Evolutionary conservation across 2,797 vertebrate species (phyloP).

Genomic region (Neostethus bicornis): DNA sequence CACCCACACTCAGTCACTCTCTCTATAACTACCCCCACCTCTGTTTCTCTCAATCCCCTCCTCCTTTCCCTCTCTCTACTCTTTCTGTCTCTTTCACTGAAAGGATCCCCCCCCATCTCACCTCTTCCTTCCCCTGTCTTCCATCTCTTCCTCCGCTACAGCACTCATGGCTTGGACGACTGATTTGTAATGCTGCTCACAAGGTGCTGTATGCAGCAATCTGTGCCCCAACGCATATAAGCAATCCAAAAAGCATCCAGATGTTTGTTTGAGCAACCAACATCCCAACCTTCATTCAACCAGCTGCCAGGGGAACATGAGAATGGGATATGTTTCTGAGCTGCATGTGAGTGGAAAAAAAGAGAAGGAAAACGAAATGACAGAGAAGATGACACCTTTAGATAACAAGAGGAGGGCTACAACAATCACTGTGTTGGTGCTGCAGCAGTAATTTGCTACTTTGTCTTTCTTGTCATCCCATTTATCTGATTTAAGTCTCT

Average conservation of each 20-base stretch:
- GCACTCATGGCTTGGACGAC: slow-evolving; percentile 51
- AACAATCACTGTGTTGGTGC: slow-evolving; percentile 39
- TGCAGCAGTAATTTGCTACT: slow-evolving; percentile 42
- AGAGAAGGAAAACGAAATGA: neutral
- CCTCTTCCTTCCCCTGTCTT: slow-evolving; percentile 29
- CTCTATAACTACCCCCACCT: slow-evolving; percentile 74
- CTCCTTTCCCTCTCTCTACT: slow-evolving; percentile 62
- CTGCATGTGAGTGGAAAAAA: slow-evolving; percentile 17
- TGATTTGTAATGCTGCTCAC: slow-evolving; percentile 81
- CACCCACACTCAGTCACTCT: slow-evolving; percentile 61
- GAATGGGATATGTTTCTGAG: slow-evolving; percentile 18
- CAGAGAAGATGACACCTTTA: slow-evolving; percentile 21
- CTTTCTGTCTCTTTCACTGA: slow-evolving; percentile 70
- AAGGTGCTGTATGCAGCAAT: slow-evolving; percentile 76
- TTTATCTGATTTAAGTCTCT: slow-evolving; percentile 56
- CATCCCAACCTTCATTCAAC: slow-evolving; percentile 20
- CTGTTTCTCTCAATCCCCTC: slow-evolving; percentile 70
- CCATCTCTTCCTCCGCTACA: slow-evolving; percentile 55
- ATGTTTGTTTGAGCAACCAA: slow-evolving; percentile 35
- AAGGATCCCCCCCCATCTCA: slow-evolving; percentile 52
- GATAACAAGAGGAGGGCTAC: slow-evolving; percentile 31
- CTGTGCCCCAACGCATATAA: slow-evolving; percentile 50
- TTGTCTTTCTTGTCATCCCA: slow-evolving; percentile 21
- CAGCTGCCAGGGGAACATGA: slow-evolving; percentile 13
- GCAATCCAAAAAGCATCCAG: slow-evolving; percentile 61